Conservation (phyloP, 2,113 vertebrate species). For the Plectropomus leopardus region DNA sequence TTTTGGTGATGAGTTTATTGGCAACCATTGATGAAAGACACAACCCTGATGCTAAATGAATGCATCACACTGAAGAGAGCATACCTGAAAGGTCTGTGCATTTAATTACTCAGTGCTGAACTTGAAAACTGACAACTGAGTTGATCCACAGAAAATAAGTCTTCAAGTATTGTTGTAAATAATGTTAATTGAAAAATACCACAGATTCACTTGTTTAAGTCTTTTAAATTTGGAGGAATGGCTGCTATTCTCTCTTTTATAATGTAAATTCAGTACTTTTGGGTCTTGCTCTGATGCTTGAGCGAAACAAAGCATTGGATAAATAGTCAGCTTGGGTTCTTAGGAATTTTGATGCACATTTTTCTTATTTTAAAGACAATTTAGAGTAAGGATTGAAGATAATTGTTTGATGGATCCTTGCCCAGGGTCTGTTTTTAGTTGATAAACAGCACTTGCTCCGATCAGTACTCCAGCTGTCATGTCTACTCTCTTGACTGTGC, state of each 20-base stretch:
- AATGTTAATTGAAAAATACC: not conserved
- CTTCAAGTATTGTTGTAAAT: not conserved
- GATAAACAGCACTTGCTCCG: not conserved
- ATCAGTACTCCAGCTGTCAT: constrained; percentile 8
- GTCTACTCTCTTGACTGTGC: constrained; percentile 13
- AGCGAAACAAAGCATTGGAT: not conserved
- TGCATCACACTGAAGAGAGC: not conserved
- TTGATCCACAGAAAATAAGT: not conserved
- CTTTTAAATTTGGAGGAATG: not conserved
- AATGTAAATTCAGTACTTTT: not conserved
- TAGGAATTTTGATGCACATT: not conserved
- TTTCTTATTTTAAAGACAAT: not conserved
- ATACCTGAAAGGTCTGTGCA: not conserved
- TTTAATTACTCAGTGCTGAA: not conserved
- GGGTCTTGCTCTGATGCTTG: not conserved
- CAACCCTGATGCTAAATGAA: not conserved
- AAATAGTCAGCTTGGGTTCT: not conserved
- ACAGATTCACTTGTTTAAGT: not conserved
- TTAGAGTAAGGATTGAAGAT: constrained; percentile 1
- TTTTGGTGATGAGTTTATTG: not conserved
- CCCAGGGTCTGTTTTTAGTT: not conserved
- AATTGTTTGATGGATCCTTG: not conserved
- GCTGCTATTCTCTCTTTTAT: not conserved
- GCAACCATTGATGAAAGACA: not conserved
- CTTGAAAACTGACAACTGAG: not conserved